Evolutionary conservation across 92 coral and sea anemone genomes (phyloP).

Genomic region (Umimayanthus chanpuru): DNA sequence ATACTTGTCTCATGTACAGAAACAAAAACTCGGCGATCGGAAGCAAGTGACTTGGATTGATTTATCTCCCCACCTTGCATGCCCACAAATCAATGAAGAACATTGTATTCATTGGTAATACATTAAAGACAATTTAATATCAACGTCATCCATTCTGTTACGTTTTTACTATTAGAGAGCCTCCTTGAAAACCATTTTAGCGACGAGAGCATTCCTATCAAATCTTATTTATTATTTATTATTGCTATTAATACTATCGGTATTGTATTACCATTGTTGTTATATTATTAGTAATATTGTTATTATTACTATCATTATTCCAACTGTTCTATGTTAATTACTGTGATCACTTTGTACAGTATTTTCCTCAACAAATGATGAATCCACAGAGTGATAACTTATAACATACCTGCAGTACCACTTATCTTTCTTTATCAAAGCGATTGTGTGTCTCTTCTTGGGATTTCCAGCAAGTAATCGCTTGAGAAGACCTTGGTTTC

Average conservation of each 20-base stretch:
- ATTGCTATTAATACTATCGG: too few species aligned
- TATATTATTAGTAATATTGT: too few species aligned
- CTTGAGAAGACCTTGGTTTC: slow-evolving; percentile 67
- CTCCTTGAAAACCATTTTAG: too few species aligned
- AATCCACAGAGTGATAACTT: not conserved
- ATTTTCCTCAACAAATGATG: not conserved
- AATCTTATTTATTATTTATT: too few species aligned
- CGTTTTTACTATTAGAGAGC: too few species aligned
- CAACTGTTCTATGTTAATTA: not conserved
- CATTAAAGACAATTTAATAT: too few species aligned
- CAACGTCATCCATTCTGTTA: too few species aligned
- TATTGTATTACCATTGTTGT: too few species aligned
- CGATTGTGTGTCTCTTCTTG: slow-evolving; percentile 70
- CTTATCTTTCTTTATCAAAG: slow-evolving; percentile 86
- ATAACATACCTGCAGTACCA: slow-evolving; percentile 77
- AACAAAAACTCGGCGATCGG: not conserved
- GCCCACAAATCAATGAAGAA: not conserved
- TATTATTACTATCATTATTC: too few species aligned
- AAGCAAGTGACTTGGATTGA: not conserved
- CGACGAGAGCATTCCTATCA: too few species aligned
- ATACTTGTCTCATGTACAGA: not conserved
- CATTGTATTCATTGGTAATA: too few species aligned
- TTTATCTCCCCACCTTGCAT: not conserved
- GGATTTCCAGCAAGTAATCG: slow-evolving; percentile 85
- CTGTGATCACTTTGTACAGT: not conserved